A percentile compares a stretch with the other conserved stretches of the same genome.
phyloP scores from a whole-genome alignment of 2,888 invertebrate species.

The Lasiommata megera region DNA sequence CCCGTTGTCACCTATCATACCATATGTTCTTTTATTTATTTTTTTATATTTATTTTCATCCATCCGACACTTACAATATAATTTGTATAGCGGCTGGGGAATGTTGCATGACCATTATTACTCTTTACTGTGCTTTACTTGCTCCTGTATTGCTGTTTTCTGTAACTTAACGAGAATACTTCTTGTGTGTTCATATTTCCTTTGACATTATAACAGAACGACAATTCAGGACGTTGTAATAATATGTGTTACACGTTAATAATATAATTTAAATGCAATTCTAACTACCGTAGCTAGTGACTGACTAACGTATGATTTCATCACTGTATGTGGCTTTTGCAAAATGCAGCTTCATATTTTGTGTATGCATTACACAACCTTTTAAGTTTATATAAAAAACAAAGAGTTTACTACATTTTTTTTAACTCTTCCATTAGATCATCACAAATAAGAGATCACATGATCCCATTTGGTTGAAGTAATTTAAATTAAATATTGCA shows the following conservation, averaged over 20 bases:
- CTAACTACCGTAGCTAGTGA: slow-evolving; percentile 14
- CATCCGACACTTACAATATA: slow-evolving; percentile 71
- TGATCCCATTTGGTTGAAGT: not conserved
- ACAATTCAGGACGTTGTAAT: slow-evolving; percentile 5
- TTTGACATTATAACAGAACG: not conserved
- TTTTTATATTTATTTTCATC: slow-evolving; percentile 59
- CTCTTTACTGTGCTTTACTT: slow-evolving; percentile 24
- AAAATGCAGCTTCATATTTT: not conserved
- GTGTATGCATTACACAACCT: not conserved
- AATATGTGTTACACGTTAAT: not conserved
- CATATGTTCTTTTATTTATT: slow-evolving; percentile 54
- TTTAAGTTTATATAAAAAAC: not conserved
- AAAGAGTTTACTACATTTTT: not conserved
- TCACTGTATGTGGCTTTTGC: slow-evolving; percentile 17
- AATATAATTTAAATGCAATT: not conserved
- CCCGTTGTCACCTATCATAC: slow-evolving; percentile 67
- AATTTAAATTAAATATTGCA: not conserved
- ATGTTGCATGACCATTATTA: slow-evolving; percentile 64
- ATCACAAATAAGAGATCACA: not conserved
- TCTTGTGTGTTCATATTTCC: not conserved
- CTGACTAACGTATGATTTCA: not conserved
- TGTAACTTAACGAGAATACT: not conserved
- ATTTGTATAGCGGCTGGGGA: slow-evolving; percentile 78
- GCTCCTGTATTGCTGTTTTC: slow-evolving; percentile 22
- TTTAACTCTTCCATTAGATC: not conserved